A percentile compares a stretch with the other conserved stretches of the same genome.
These are phyloP conservation scores for Drosophila melanica DNA, from an alignment of 1,140 invertebrate genomes.

Conservation along the genomic window DNA sequence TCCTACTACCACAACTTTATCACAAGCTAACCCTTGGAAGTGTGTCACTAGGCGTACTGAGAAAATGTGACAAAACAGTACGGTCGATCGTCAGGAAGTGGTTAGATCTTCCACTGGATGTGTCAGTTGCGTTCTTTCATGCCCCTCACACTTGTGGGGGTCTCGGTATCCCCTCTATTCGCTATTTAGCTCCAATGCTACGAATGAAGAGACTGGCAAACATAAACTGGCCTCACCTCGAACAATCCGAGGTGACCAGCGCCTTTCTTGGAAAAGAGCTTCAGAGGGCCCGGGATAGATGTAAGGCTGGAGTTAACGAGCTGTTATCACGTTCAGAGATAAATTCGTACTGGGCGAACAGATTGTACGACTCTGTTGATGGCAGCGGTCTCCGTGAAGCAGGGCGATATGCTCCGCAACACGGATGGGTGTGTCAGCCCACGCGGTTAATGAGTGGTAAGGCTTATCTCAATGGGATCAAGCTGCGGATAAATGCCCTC, in stretches of 20 bases:
- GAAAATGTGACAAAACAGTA: too few species aligned
- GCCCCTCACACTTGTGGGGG: conserved; percentile 14
- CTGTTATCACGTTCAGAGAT: conserved; percentile 13
- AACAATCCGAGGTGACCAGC: background rate
- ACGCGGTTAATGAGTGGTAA: conserved; percentile 85
- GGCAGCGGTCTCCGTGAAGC: conserved; percentile 33
- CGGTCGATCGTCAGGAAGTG: background rate
- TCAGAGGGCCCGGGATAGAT: background rate
- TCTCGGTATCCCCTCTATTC: conserved; percentile 9
- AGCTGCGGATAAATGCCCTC: conserved; percentile 42
- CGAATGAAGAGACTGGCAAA: background rate
- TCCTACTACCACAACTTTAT: background rate
- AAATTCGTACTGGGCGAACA: conserved; percentile 14
- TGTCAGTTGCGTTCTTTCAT: conserved; percentile 14
- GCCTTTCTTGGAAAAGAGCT: background rate
- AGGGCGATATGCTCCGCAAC: conserved; percentile 14
- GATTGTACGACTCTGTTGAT: conserved; percentile 28
- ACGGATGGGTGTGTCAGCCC: conserved; percentile 23
- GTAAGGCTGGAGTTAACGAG: conserved; percentile 2
- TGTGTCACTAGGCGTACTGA: too few species aligned
- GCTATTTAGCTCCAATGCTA: conserved; percentile 13
- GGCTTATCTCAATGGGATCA: conserved; percentile 78
- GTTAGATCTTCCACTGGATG: conserved; percentile 13
- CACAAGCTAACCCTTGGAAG: too few species aligned
- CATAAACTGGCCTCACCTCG: background rate